Evolutionary conservation across 1,140 invertebrate genomes (phyloP), one percentile per base, ranked within the genome.

Genomic region (Pseudomyrmex pallidus): DNA sequence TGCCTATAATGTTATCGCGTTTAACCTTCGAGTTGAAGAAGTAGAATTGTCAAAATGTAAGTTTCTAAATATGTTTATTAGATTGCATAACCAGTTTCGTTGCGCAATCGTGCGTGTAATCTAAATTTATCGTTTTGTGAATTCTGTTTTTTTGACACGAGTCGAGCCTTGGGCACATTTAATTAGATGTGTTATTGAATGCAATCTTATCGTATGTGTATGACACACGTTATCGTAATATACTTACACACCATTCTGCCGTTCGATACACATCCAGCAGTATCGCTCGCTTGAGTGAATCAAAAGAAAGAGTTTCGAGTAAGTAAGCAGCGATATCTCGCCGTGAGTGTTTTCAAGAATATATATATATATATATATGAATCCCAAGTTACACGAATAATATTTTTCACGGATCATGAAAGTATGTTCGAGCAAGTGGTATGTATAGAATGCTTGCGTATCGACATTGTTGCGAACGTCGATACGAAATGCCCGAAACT

Each of bases 201-300:
- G 12, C 7, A 74, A 44, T 57, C 20, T 25, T 35, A 54, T 72
- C 7, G 7, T 54, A 20, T 3, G 15, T 57, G 2, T 78, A 52
- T 35, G 22, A 12, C 8, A 74, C 12, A 35, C 48, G 9, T 74
- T 82, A 61, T 48, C 35, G 50, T 20, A 76, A 12, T 22, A 44
- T 15, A 77, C 50, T 48, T 76, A 66, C 15, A 48, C 62, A 22
- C 17, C 25, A 48, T 22, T 66, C 62, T 77, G 73, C 62, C 50
- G 7, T 61, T 56, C 73, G 72, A 74, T 66, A 62, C 52, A 63
- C 59, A 59, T 77, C 13, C 44, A 82, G 22, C 35, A 7, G 35
- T 35, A 35, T 72, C 62, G 62, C 57, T 62, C 50, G 62, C 61
- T 66, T 48, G 48, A 83, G 66, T 59, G 35, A 83, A 83, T 76